Evolutionary conservation across 2,797 vertebrate species (phyloP).

Genomic region (Leucoraja ocellata): DNA sequence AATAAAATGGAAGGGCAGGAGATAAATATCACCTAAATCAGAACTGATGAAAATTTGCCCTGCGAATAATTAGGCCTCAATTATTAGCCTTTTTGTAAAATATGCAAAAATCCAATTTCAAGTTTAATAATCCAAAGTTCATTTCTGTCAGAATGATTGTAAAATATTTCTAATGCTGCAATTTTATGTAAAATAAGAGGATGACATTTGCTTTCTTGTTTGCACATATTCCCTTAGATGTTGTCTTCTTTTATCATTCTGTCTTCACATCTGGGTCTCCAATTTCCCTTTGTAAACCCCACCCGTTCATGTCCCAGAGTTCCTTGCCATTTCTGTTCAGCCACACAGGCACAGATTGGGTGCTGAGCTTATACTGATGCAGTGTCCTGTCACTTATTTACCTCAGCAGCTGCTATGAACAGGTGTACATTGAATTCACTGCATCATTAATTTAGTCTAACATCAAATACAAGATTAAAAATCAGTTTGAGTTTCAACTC

Average conservation of each 20-base stretch:
- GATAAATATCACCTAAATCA: neutral
- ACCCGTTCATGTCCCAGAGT: slow-evolving; percentile 12
- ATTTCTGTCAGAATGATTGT: slow-evolving; percentile 20
- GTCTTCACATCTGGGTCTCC: slow-evolving; percentile 30
- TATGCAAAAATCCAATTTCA: slow-evolving; percentile 29
- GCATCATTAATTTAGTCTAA: slow-evolving; percentile 36
- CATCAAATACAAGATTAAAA: slow-evolving; percentile 29
- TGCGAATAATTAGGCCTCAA: neutral
- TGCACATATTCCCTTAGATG: slow-evolving; percentile 32
- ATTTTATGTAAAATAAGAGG: slow-evolving; percentile 32
- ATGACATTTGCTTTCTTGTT: slow-evolving; percentile 36
- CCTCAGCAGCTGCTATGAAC: slow-evolving; percentile 30
- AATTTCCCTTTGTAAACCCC: neutral
- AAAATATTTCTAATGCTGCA: slow-evolving; percentile 25
- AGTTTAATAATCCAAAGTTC: slow-evolving; percentile 19
- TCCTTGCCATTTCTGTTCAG: slow-evolving; percentile 1
- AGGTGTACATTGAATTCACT: slow-evolving; percentile 37
- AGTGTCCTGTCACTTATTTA: slow-evolving; percentile 28
- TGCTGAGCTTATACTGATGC: neutral
- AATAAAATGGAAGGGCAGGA: neutral
- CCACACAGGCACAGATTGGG: slow-evolving; percentile 15
- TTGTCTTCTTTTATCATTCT: slow-evolving; percentile 36
- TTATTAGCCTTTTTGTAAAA: slow-evolving; percentile 27
- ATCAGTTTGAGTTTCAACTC: slow-evolving; percentile 36
- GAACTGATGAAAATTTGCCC: slow-evolving; percentile 2